Conservation (phyloP, 1,140 invertebrate genomes). For the Drosophila pectinifera region DNA sequence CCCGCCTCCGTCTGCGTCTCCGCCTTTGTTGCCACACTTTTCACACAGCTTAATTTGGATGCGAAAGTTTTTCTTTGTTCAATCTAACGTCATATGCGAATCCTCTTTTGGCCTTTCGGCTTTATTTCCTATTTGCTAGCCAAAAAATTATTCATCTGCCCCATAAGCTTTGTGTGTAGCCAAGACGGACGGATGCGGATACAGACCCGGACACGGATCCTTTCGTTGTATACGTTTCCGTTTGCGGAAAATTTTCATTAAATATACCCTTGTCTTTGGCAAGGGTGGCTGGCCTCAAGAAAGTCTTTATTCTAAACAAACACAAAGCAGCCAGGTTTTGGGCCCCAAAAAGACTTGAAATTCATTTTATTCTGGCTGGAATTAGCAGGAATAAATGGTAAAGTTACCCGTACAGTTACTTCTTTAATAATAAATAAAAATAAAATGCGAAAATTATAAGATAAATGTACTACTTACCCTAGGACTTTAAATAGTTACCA, state of each 20-base stretch:
- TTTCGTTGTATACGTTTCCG: conserved; percentile 29
- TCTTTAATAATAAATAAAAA: too few relatives aligned
- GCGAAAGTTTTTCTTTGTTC: conserved; percentile 42
- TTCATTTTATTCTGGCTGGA: not conserved
- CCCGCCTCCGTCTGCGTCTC: too few relatives aligned
- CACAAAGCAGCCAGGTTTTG: conserved; percentile 7
- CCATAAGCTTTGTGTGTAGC: conserved; percentile 10
- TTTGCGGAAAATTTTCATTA: conserved; percentile 46
- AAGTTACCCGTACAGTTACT: too few relatives aligned
- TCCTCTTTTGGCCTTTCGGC: conserved; percentile 32
- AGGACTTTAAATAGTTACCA: not conserved
- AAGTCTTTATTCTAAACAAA: conserved; percentile 15
- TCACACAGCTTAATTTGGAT: conserved; percentile 46
- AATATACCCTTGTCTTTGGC: conserved; percentile 29
- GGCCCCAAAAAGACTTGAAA: not conserved
- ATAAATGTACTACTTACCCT: too few relatives aligned
- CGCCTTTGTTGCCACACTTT: conserved; percentile 23
- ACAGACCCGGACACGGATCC: conserved; percentile 27
- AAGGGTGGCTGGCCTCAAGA: conserved; percentile 14
- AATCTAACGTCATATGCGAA: conserved; percentile 48
- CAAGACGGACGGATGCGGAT: not conserved
- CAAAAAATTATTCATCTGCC: conserved; percentile 28
- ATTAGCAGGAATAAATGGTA: not conserved
- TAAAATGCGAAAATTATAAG: too few relatives aligned
- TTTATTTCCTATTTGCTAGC: conserved; percentile 44